A percentile compares a stretch with the other conserved stretches of the same genome.
phyloP scores from a whole-genome alignment of 2,797 vertebrate species.

The Phrynocephalus vlangalii region DNA sequence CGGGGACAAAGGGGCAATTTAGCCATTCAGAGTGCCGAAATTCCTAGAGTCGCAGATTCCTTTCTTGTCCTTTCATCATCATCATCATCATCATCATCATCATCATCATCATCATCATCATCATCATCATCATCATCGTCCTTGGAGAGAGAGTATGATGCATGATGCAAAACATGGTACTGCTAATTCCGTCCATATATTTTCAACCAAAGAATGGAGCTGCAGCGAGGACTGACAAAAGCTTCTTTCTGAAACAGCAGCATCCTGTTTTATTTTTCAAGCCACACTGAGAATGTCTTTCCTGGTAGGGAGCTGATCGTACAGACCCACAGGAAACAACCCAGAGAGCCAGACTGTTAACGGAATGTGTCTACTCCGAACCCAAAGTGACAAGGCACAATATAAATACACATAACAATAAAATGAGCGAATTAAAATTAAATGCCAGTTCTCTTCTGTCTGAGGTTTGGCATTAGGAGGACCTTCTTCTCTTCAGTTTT shows the following conservation, averaged over 20 bases:
- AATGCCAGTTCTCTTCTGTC: not conserved
- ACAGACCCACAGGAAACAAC: not conserved
- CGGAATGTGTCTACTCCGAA: not conserved
- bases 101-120: too few relatives aligned
- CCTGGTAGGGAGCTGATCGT: not conserved
- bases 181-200: not conserved
- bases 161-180: not conserved
- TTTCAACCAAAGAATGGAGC: not conserved
- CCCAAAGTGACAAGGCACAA: not conserved
- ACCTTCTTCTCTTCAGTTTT: conserved; percentile 31
- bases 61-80: not conserved
- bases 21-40: not conserved
- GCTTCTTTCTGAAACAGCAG: not conserved
- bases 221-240: not conserved
- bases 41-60: not conserved
- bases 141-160: not conserved
- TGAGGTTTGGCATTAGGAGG: conserved; percentile 18
- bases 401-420: not conserved
- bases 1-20: not conserved
- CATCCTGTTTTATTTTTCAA: not conserved
- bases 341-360: not conserved
- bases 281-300: not conserved
- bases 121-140: too few relatives aligned
- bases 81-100: too few relatives aligned
- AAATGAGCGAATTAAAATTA: conserved; percentile 15